Percentiles rank a stretch among this genome's conserved stretches.
Evolutionary conservation across 2,888 invertebrate species (phyloP).

Genomic region (Eristalis tenax): DNA sequence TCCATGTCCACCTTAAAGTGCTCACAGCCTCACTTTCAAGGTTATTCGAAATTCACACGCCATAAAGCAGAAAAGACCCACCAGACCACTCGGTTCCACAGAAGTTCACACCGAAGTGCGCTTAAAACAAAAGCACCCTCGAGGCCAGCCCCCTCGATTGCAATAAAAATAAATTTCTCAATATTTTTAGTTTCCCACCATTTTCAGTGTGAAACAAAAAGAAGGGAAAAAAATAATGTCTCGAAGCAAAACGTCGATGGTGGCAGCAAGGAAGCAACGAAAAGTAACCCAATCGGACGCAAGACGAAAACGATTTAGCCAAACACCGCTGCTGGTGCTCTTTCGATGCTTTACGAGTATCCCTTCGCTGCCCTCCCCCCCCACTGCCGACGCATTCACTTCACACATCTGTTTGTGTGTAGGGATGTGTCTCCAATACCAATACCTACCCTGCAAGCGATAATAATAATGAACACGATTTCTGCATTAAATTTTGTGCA

Average conservation of each 20-base stretch:
- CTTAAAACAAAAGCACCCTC: conserved; percentile 37
- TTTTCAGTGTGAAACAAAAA: conserved; percentile 26
- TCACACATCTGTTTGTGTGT: conserved; percentile 30
- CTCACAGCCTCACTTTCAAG: neutral
- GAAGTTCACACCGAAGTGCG: neutral
- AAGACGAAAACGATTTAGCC: conserved; percentile 59
- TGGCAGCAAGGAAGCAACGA: conserved; percentile 7
- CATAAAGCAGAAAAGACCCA: conserved; percentile 2
- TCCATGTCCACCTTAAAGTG: neutral
- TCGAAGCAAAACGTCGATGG: too few relatives aligned
- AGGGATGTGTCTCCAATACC: conserved; percentile 6
- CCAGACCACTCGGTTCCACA: neutral
- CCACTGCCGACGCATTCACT: too few relatives aligned
- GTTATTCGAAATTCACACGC: neutral
- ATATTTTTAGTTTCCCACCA: conserved; percentile 61
- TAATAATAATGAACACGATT: conserved; percentile 72
- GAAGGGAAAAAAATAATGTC: conserved; percentile 12
- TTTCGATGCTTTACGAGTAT: conserved; percentile 67
- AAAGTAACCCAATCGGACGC: conserved; percentile 28
- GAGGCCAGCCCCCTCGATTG: conserved; percentile 47
- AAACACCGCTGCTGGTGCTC: conserved; percentile 42
- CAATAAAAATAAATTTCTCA: conserved; percentile 68
- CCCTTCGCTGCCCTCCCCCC: conserved; percentile 31
- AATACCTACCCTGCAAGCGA: conserved; percentile 58
- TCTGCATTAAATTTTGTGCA: conserved; percentile 71